phyloP scores from a whole-genome alignment of 1,140 invertebrate genomes.

The Ips typographus region DNA sequence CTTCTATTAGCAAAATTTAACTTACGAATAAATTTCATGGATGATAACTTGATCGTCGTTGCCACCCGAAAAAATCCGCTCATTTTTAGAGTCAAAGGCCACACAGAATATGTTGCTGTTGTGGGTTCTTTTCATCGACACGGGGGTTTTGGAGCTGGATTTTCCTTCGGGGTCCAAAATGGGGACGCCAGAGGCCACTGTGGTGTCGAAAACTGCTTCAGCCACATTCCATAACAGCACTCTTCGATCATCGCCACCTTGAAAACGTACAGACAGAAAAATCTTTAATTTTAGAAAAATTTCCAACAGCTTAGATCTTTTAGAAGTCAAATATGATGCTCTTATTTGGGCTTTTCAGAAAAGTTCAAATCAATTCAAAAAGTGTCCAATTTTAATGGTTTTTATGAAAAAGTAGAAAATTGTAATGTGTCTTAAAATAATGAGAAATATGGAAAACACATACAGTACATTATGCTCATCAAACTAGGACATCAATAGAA shows the following conservation, averaged over 20 bases:
- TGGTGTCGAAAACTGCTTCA: constrained; percentile 64
- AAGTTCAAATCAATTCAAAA: too few species aligned
- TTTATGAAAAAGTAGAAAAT: too few species aligned
- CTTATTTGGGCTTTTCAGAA: too few species aligned
- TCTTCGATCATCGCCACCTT: constrained; percentile 89
- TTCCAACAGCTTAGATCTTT: too few species aligned
- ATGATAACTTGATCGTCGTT: constrained; percentile 92
- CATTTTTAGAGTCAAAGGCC: constrained; percentile 77
- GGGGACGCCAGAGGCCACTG: background rate
- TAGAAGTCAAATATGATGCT: too few species aligned
- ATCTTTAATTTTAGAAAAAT: background rate
- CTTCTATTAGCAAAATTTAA: constrained; percentile 16
- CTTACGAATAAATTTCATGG: constrained; percentile 80
- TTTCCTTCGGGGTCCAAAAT: background rate
- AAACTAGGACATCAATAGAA: too few species aligned
- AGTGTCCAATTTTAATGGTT: too few species aligned
- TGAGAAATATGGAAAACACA: too few species aligned
- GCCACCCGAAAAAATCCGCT: constrained; percentile 86
- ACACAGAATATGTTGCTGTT: constrained; percentile 93
- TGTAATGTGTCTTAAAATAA: too few species aligned
- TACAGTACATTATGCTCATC: too few species aligned
- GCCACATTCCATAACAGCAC: constrained; percentile 88
- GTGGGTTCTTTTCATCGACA: constrained; percentile 79
- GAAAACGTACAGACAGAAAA: constrained; percentile 35
- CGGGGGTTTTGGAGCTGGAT: constrained; percentile 51